Conservation (phyloP, 2,888 invertebrate genomes). For the Tetropium fuscum region DNA sequence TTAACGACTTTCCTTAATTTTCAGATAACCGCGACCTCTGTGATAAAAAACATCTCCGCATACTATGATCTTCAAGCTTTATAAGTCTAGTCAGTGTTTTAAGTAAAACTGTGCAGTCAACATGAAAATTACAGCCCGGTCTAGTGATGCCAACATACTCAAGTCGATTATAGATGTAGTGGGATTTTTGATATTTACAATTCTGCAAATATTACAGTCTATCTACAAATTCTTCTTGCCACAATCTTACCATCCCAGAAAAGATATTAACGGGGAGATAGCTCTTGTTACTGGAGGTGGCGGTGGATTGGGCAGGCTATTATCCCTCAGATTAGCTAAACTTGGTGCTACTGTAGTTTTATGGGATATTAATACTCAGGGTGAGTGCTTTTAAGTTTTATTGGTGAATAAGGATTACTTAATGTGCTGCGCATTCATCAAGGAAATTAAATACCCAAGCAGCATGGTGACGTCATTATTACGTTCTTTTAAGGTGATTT, state of each 20-base stretch:
- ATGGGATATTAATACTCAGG: slow-evolving; percentile 91
- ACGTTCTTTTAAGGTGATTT: too few species aligned
- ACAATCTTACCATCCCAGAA: slow-evolving; percentile 73
- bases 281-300: slow-evolving; percentile 93
- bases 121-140: slow-evolving; percentile 29
- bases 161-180: slow-evolving; percentile 70
- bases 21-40: slow-evolving; percentile 20
- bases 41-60: slow-evolving; percentile 6
- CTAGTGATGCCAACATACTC: slow-evolving; percentile 66
- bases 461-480: too few species aligned
- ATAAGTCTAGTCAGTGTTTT: slow-evolving; percentile 16
- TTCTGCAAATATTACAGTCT: slow-evolving; percentile 57
- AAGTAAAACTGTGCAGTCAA: slow-evolving; percentile 5
- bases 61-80: slow-evolving; percentile 7
- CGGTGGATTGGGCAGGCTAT: slow-evolving; percentile 83
- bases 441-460: too few species aligned
- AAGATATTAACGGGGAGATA: slow-evolving; percentile 80
- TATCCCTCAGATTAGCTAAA: slow-evolving; percentile 80
- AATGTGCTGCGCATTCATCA: too few species aligned
- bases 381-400: slow-evolving; percentile 66
- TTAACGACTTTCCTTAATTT: background rate
- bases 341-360: slow-evolving; percentile 84
- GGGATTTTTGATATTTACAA: slow-evolving; percentile 56
- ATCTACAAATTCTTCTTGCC: slow-evolving; percentile 66
- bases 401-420: background rate